A percentile compares a stretch with the other conserved stretches of the same genome.
Conservation (phyloP, 2,113 vertebrate genomes). For the Heterochromis multidens region DNA sequence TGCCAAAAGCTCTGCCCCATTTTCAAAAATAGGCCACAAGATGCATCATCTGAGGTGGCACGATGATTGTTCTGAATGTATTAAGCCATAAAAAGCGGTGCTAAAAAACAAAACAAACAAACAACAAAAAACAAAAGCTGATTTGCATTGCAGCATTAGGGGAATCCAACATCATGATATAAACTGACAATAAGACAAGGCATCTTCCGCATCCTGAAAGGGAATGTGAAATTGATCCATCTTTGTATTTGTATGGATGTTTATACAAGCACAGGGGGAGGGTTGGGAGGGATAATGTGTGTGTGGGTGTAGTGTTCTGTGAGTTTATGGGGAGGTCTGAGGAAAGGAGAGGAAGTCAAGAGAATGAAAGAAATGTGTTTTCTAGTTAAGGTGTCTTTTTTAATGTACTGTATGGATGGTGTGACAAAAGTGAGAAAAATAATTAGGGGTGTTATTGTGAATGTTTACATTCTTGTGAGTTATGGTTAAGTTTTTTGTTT, state of each 20-base stretch:
- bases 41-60: constrained; percentile 32
- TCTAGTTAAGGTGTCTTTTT: not conserved
- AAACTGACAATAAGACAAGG: constrained; percentile 44
- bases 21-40: constrained; percentile 47
- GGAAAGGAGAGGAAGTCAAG: not conserved
- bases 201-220: constrained; percentile 34
- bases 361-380: not conserved
- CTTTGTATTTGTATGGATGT: constrained; percentile 42
- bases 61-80: constrained; percentile 38
- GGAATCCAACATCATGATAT: constrained; percentile 41
- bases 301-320: constrained; percentile 15
- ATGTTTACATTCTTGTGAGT: not conserved
- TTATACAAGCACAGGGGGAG: constrained; percentile 8
- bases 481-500: not conserved
- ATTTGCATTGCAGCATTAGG: constrained; percentile 55
- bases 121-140: not conserved
- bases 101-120: not conserved
- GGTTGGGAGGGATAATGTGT: constrained; percentile 1
- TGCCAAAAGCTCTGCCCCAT: constrained; percentile 13
- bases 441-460: not conserved
- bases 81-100: not conserved
- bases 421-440: not conserved
- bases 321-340: constrained; percentile 9
- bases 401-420: not conserved
- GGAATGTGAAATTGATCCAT: constrained; percentile 62